Percentiles rank a stretch among this genome's conserved stretches.
Conservation (phyloP, 2,888 invertebrate species). For the Melinaea marsaeus region DNA sequence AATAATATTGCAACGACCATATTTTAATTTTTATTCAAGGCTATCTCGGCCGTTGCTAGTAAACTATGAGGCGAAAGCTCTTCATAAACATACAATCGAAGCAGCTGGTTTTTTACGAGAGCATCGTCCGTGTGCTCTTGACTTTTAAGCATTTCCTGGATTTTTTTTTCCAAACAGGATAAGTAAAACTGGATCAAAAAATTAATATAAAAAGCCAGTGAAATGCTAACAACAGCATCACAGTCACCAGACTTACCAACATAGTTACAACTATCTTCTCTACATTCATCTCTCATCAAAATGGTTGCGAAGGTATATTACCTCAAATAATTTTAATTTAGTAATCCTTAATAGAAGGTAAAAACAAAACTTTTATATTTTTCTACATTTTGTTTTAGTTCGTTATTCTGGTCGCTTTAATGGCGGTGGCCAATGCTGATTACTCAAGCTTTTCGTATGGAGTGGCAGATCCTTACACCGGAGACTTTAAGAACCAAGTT, state of each 20-base stretch:
- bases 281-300: slow-evolving; percentile 41
- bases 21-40: slow-evolving; percentile 18
- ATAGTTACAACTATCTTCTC: slow-evolving; percentile 51
- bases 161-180: slow-evolving; percentile 48
- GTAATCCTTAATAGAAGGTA: neutral
- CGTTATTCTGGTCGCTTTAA: slow-evolving; percentile 52
- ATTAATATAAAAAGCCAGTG: slow-evolving; percentile 52
- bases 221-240: slow-evolving; percentile 45
- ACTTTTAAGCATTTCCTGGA: slow-evolving; percentile 70
- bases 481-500: slow-evolving; percentile 75
- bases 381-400: slow-evolving; percentile 44
- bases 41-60: slow-evolving; percentile 16
- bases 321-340: neutral
- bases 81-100: slow-evolving; percentile 28
- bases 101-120: slow-evolving; percentile 43
- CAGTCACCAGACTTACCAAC: slow-evolving; percentile 48
- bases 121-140: slow-evolving; percentile 62
- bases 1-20: slow-evolving; percentile 8
- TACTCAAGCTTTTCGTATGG: slow-evolving; percentile 73
- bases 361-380: neutral
- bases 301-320: slow-evolving; percentile 67
- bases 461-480: slow-evolving; percentile 76
- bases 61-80: slow-evolving; percentile 17
- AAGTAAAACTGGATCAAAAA: slow-evolving; percentile 53
- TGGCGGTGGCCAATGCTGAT: slow-evolving; percentile 47